Base-by-base conservation (phyloP, 1,140 invertebrate genomes). In the Musca domestica region DNA sequence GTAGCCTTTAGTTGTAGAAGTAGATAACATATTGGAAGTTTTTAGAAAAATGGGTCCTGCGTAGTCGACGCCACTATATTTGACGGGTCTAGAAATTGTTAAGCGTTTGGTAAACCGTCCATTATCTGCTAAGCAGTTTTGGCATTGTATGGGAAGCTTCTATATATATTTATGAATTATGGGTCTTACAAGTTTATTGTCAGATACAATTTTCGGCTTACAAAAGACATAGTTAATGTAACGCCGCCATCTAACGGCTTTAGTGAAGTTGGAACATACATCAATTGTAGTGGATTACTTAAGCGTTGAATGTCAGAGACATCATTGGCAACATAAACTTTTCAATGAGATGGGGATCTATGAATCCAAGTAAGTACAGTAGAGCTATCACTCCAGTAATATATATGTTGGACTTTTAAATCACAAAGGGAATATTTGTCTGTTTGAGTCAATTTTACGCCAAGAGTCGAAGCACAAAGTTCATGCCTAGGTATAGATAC, bases 11-110 rank as follows among this genome's bases (percentile, higher is more conserved):
- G 52, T 15, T 27, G 25, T 27, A 27, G n/a, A 23, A 25, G 52
- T 12, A 2, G 52, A 56, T 27, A 23, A 69, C 2, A 66, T 61
- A 14, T 64, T 64, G 41, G 67, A 67, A 12, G 63, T 70, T 68
- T 69, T 68, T 9, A 69, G 73, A 12, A 46, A 17, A 48, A 84
- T 73, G 0, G 83, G 81, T 15, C 41, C 0, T 1, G 75, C 74
- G 70, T 73, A 84, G 71, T 84, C 83, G 1, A 83, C 68, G 5
- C 83, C 83, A 7, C 69, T 68, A 30, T 76, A 69, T 5, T 25
- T 19, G 70, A 84, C 84, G 0, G 81, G 72, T 2, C 64, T 49
- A 1, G 74, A 41, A n/a, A 70, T 66, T 14, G 64, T 22, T 4
- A 84, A 73, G 34, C 79, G 58, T 9, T 58, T 14, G 83, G 82